phyloP scores from a whole-genome alignment of 2,797 vertebrate species.

The Gymnocypris eckloni region DNA sequence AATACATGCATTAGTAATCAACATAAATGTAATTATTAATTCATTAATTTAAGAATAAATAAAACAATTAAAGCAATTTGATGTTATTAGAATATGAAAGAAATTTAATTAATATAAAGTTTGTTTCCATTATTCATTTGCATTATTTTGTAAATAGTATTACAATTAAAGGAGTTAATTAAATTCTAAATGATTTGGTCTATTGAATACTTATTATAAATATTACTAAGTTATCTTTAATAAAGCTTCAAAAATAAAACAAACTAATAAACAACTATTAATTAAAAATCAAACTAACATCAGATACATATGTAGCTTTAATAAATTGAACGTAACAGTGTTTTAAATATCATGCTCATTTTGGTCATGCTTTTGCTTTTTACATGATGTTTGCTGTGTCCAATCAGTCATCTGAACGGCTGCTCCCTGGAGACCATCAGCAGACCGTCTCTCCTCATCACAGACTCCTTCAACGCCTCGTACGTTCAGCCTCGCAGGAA shows the following conservation, averaged over 20 bases:
- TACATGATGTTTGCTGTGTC: slow-evolving; percentile 18
- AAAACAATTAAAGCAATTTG: not conserved
- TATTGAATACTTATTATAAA: not conserved
- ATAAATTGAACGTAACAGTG: not conserved
- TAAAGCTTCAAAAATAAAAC: not conserved
- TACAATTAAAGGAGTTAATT: not conserved
- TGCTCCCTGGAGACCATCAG: slow-evolving; percentile 95
- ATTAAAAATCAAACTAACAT: not conserved
- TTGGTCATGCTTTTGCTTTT: no score
- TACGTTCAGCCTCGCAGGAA: slow-evolving; percentile 96
- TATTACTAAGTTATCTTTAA: not conserved
- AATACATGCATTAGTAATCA: no score
- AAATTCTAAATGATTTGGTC: not conserved
- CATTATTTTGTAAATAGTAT: not conserved
- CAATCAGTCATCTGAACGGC: slow-evolving; percentile 92
- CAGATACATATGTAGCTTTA: not conserved
- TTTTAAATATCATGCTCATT: not conserved
- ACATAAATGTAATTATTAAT: not conserved
- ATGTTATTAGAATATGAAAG: not conserved
- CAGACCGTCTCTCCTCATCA: slow-evolving; percentile 96
- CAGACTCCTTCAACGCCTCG: slow-evolving; percentile 95
- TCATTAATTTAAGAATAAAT: not conserved
- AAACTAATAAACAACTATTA: not conserved
- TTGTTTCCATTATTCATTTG: not conserved
- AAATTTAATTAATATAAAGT: not conserved